Conservation (phyloP, 2,888 invertebrate species). For the Tipula confusa region DNA sequence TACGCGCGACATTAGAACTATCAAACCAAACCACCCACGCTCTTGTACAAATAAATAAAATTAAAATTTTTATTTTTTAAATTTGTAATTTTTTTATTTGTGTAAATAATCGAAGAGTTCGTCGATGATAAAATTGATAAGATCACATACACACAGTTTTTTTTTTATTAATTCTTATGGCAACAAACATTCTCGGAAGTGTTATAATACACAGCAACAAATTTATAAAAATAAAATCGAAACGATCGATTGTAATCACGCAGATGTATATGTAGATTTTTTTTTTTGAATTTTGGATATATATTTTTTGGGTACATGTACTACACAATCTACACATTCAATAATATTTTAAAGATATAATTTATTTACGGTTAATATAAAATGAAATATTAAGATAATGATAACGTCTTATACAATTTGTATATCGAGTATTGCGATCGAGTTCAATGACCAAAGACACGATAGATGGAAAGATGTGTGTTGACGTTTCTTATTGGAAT, state of each 20-base stretch:
- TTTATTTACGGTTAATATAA: background rate
- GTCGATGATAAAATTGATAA: slow-evolving; percentile 9
- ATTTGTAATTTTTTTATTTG: background rate
- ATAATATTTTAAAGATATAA: background rate
- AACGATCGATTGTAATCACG: slow-evolving; percentile 20
- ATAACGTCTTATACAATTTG: background rate
- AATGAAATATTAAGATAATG: slow-evolving; percentile 3
- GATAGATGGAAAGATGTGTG: too few relatives aligned
- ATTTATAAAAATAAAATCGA: background rate
- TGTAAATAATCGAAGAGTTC: background rate
- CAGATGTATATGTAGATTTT: background rate
- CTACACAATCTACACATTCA: background rate
- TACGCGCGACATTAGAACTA: background rate
- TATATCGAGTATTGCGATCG: background rate
- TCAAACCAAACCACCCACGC: background rate
- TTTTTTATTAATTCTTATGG: background rate
- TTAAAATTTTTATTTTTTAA: background rate
- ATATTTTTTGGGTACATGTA: background rate
- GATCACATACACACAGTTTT: background rate
- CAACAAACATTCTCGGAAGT: slow-evolving; percentile 13
- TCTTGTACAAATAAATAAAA: background rate
- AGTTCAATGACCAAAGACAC: background rate
- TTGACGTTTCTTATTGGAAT: too few relatives aligned
- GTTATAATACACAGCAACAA: background rate
- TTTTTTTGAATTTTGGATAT: background rate